These are phyloP conservation scores for Drosophila arizonae DNA, from an alignment of 1,140 invertebrate genomes.

Conservation along the genomic window DNA sequence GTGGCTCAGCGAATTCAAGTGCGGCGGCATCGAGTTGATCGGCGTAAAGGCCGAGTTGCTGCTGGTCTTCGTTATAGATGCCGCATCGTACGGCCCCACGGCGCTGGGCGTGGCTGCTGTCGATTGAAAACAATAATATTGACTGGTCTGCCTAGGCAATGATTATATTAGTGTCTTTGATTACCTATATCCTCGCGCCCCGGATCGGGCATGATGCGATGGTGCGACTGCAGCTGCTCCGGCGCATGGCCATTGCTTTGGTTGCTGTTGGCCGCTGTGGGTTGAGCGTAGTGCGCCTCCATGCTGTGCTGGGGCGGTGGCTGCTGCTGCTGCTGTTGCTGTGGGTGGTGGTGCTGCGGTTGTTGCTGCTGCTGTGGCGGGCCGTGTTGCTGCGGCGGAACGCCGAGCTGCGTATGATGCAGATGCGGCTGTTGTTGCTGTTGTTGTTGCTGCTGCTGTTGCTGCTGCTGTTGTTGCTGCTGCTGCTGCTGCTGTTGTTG, in stretches of 20 bases:
- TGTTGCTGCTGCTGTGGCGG: slow-evolving; percentile 70
- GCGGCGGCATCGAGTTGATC: slow-evolving; percentile 94
- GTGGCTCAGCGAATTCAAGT: slow-evolving; percentile 89
- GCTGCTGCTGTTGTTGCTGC: slow-evolving; percentile 64
- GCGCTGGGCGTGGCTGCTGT: slow-evolving; percentile 75
- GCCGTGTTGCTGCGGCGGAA: slow-evolving; percentile 66
- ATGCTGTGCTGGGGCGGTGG: slow-evolving; percentile 72
- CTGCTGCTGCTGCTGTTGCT: slow-evolving; percentile 85
- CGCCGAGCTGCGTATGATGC: slow-evolving; percentile 62
- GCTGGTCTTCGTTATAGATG: slow-evolving; percentile 84
- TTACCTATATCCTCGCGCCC: slow-evolving; percentile 84
- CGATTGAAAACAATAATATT: background rate
- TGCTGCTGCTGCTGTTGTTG: slow-evolving; percentile 71
- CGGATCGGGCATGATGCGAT: slow-evolving; percentile 82
- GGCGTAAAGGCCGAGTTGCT: slow-evolving; percentile 96
- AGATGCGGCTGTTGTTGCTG: slow-evolving; percentile 67
- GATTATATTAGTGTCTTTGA: background rate
- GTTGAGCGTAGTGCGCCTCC: slow-evolving; percentile 69
- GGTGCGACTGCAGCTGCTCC: slow-evolving; percentile 70
- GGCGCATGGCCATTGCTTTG: slow-evolving; percentile 72
- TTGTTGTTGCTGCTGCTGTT: slow-evolving; percentile 58
- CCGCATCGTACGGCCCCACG: slow-evolving; percentile 75
- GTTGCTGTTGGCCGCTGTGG: slow-evolving; percentile 55
- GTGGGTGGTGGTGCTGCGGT: slow-evolving; percentile 69
- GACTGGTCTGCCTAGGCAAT: background rate